These are phyloP conservation scores for Amazona vittata DNA, from an alignment of 2,113 vertebrate species.

Conservation along the genomic window DNA sequence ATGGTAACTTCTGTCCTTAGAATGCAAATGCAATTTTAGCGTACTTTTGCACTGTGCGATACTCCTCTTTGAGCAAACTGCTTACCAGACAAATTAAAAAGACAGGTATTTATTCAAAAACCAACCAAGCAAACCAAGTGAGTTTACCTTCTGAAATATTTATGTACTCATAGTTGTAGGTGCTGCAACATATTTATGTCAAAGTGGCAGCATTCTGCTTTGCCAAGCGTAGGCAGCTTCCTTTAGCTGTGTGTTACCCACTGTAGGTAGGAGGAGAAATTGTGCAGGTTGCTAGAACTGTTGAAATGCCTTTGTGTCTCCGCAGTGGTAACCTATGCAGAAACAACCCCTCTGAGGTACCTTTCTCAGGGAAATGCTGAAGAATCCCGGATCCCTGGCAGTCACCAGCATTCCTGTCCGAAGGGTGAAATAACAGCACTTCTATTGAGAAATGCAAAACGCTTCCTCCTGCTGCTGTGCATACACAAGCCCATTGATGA, in stretches of 20 bases:
- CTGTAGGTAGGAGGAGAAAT: background rate
- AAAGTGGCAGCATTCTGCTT: background rate
- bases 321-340: background rate
- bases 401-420: background rate
- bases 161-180: background rate
- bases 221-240: background rate
- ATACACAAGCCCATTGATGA: background rate
- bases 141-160: background rate
- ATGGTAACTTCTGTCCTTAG: constrained; percentile 34
- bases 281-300: accelerated
- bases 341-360: background rate
- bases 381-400: background rate
- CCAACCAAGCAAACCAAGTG: background rate
- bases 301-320: background rate
- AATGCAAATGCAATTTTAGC: background rate
- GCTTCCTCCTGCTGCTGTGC: background rate
- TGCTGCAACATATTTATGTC: background rate
- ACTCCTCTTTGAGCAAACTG: background rate
- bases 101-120: background rate
- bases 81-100: background rate
- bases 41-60: background rate
- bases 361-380: background rate
- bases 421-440: background rate
- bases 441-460: background rate
- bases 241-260: background rate